Percentiles rank a stretch among this genome's conserved stretches.
Evolutionary conservation across 2,888 invertebrate genomes (phyloP).

Genomic region (Folsomia candida): DNA sequence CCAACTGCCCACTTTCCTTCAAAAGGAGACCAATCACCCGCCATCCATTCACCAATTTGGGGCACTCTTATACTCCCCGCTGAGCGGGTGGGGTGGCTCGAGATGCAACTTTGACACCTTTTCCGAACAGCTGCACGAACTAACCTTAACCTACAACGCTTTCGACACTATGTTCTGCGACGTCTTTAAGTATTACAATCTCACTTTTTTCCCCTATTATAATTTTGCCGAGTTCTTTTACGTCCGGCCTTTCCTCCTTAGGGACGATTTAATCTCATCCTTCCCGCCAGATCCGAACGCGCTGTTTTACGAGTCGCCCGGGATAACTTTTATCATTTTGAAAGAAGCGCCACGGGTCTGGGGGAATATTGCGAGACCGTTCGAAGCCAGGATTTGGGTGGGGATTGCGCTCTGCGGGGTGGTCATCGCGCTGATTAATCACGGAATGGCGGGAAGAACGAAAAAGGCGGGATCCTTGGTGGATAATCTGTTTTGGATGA

Average conservation of each 20-base stretch:
- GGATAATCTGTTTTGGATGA: not conserved
- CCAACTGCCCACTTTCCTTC: not conserved
- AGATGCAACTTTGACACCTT: not conserved
- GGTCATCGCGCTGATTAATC: not conserved
- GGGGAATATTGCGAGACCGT: conserved; percentile 18
- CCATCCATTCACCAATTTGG: not conserved
- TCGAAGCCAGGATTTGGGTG: not conserved
- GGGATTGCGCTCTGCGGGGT: not conserved
- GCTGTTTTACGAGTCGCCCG: conserved; percentile 23
- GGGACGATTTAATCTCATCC: conserved; percentile 22
- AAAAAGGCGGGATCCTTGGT: not conserved
- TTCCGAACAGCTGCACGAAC: not conserved
- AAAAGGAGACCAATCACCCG: not conserved
- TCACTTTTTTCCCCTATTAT: conserved; percentile 6
- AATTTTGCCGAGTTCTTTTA: conserved; percentile 9
- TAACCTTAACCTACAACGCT: conserved; percentile 17
- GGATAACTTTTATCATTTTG: conserved; percentile 24
- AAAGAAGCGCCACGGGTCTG: conserved; percentile 8
- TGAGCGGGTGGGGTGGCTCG: conserved; percentile 10
- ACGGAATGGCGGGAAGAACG: not conserved
- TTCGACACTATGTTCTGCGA: conserved; percentile 21
- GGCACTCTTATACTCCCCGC: not conserved
- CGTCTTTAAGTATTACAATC: conserved; percentile 10
- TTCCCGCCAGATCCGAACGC: conserved; percentile 19
- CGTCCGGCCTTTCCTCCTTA: not conserved